A percentile compares a stretch with the other conserved stretches of the same genome.
These are phyloP conservation scores for Centropyge bicolor DNA, from an alignment of 2,797 vertebrate genomes.

Conservation along the genomic window DNA sequence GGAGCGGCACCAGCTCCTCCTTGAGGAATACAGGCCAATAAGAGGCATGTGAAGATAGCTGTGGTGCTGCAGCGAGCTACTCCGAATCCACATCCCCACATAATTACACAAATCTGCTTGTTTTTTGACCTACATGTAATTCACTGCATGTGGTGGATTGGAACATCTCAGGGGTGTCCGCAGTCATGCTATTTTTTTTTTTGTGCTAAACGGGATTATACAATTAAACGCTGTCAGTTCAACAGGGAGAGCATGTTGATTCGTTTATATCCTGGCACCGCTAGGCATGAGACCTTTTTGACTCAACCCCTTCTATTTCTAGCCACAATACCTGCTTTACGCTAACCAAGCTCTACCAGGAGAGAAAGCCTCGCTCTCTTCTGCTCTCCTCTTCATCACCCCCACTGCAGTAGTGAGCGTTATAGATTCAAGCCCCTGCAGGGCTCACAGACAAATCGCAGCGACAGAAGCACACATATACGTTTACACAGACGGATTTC, in stretches of 20 bases:
- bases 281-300: neutral
- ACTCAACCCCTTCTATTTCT: neutral
- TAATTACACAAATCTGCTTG: slow-evolving; percentile 78
- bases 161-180: slow-evolving; percentile 65
- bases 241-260: slow-evolving; percentile 49
- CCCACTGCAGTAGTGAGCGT: slow-evolving; percentile 13
- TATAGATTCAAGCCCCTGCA: slow-evolving; percentile 16
- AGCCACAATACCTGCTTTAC: slow-evolving; percentile 4
- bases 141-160: slow-evolving; percentile 67
- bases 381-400: slow-evolving; percentile 41
- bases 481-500: slow-evolving; percentile 13
- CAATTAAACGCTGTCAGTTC: slow-evolving; percentile 59
- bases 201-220: slow-evolving; percentile 72
- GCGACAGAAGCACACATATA: neutral
- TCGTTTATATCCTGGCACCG: slow-evolving; percentile 36
- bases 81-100: slow-evolving; percentile 61
- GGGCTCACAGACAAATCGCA: slow-evolving; percentile 2
- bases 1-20: slow-evolving; percentile 57
- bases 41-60: slow-evolving; percentile 39
- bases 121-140: slow-evolving; percentile 76
- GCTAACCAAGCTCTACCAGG: neutral
- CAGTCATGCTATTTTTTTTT: slow-evolving; percentile 60
- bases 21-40: slow-evolving; percentile 65
- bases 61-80: slow-evolving; percentile 32
- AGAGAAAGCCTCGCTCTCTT: slow-evolving; percentile 1